A percentile compares a stretch with the other conserved stretches of the same genome.
phyloP scores from a whole-genome alignment of 2,888 invertebrate species.

The Phaedon cochleariae region DNA sequence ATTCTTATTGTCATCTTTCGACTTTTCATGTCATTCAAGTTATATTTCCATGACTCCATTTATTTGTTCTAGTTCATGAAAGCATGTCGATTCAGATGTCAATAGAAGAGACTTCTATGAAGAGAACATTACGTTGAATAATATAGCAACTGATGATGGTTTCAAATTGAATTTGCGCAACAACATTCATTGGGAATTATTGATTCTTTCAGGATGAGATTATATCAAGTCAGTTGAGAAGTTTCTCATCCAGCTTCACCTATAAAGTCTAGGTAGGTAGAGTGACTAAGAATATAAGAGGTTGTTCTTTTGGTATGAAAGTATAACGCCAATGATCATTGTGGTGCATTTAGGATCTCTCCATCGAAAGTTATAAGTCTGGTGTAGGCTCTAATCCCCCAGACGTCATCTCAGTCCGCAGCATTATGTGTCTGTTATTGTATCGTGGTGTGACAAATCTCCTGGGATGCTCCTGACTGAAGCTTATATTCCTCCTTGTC shows the following conservation, averaged over 20 bases:
- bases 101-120: no score
- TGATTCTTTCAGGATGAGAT: no score
- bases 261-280: no score
- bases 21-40: background rate
- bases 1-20: conserved; percentile 40
- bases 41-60: conserved; percentile 6
- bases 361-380: conserved; percentile 26
- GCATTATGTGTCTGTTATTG: conserved; percentile 53
- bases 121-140: no score
- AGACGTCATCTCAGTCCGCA: conserved; percentile 40
- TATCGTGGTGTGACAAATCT: conserved; percentile 60
- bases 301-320: no score
- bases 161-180: no score
- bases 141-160: no score
- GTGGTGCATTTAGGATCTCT: background rate
- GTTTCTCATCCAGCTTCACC: no score
- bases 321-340: background rate
- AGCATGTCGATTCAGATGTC: background rate
- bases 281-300: no score
- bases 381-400: conserved; percentile 38
- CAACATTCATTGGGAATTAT: no score
- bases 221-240: no score
- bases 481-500: conserved; percentile 55
- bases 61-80: conserved; percentile 1
- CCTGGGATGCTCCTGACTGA: conserved; percentile 52